phyloP scores from a whole-genome alignment of 2,888 invertebrate species.

The Lepidochitona cinerea region DNA sequence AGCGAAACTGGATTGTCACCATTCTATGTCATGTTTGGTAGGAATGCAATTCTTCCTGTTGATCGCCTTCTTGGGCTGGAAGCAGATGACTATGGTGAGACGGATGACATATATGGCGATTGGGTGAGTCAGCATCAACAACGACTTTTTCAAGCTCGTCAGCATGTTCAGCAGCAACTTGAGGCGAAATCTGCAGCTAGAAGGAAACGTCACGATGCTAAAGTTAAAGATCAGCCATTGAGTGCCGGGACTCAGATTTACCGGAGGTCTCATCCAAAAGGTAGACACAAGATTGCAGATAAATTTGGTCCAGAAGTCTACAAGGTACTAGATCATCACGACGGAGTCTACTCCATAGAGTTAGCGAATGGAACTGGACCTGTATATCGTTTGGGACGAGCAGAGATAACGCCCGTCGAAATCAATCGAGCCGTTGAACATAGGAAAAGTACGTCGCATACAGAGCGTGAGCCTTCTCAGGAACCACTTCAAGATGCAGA shows the following conservation, averaged over 20 bases:
- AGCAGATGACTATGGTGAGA: not conserved
- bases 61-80: not conserved
- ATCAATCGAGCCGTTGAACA: no score
- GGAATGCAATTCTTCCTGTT: not conserved
- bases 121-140: not conserved
- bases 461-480: no score
- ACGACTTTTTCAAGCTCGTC: not conserved
- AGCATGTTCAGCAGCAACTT: not conserved
- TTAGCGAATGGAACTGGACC: not conserved
- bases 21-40: slow-evolving; percentile 5
- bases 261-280: not conserved
- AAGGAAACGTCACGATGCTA: not conserved
- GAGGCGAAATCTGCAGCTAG: not conserved
- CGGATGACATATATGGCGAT: not conserved
- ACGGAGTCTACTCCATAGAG: not conserved
- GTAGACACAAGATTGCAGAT: slow-evolving; percentile 2
- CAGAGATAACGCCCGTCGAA: not conserved
- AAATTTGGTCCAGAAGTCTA: slow-evolving; percentile 1
- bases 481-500: no score
- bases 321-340: slow-evolving; percentile 2
- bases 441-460: no score
- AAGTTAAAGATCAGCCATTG: not conserved
- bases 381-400: not conserved
- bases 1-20: not conserved
- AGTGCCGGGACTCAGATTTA: not conserved